Conservation (phyloP, 1,140 invertebrate species). For the Streblospio benedicti region DNA sequence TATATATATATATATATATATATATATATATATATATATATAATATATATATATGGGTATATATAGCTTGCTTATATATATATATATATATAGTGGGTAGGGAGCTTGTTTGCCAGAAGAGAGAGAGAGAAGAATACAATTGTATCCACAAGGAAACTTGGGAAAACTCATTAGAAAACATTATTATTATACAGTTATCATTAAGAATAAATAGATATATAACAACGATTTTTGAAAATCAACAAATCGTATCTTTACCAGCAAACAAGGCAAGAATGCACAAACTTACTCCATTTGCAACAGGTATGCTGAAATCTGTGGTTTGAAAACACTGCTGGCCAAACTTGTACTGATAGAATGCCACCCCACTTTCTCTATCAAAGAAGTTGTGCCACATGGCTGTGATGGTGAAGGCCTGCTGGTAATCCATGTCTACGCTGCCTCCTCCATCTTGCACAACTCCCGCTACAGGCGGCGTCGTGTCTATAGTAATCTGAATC, state of each 20-base stretch:
- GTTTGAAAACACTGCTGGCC: not conserved
- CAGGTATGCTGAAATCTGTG: not conserved
- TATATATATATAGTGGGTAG: no score
- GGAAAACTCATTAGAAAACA: no score
- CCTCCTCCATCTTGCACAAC: not conserved
- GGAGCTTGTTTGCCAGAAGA: no score
- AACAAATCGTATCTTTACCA: no score
- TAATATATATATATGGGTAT: no score
- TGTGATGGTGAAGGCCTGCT: not conserved
- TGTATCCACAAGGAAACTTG: no score
- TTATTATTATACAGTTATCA: no score
- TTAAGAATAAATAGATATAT: no score
- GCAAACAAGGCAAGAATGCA: not conserved
- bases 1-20: no score
- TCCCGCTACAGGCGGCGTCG: not conserved
- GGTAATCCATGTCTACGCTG: constrained; percentile 1
- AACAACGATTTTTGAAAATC: not conserved
- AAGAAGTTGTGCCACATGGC: not conserved
- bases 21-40: no score
- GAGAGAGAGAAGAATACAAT: no score
- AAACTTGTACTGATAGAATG: constrained; percentile 1
- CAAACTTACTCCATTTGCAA: not conserved
- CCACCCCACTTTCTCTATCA: not conserved
- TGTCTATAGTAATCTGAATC: not conserved
- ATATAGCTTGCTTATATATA: no score